Evolutionary conservation across 2,888 invertebrate species (phyloP).

Genomic region (Aphrophora alni): DNA sequence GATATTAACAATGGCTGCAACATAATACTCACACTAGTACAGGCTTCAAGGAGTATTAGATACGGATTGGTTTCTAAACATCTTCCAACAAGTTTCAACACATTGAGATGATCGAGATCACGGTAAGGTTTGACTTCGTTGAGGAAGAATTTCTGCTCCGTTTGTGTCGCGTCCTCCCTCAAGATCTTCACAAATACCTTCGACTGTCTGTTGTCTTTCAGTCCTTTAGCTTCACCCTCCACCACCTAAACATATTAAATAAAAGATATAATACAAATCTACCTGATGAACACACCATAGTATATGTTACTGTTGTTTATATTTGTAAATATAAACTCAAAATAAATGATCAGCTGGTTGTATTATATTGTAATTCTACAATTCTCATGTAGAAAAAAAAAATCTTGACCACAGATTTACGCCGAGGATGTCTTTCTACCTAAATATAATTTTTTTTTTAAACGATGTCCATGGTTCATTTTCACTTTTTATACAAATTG

Average conservation of each 20-base stretch:
- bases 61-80: slow-evolving; percentile 82
- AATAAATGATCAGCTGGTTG: too few relatives aligned
- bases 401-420: too few relatives aligned
- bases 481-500: too few relatives aligned
- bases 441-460: too few relatives aligned
- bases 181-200: slow-evolving; percentile 80
- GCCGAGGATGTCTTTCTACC: too few relatives aligned
- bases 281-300: too few relatives aligned
- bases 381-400: too few relatives aligned
- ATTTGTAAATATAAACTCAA: too few relatives aligned
- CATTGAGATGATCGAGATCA: slow-evolving; percentile 73
- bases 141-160: slow-evolving; percentile 78
- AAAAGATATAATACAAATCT: not conserved
- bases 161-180: slow-evolving; percentile 76
- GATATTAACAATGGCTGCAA: too few relatives aligned
- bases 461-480: too few relatives aligned
- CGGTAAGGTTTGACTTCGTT: slow-evolving; percentile 77
- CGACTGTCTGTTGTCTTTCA: slow-evolving; percentile 48
- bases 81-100: slow-evolving; percentile 73
- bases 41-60: slow-evolving; percentile 78
- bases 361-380: too few relatives aligned
- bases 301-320: too few relatives aligned
- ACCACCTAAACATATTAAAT: slow-evolving; percentile 65
- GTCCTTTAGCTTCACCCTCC: slow-evolving; percentile 73
- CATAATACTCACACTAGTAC: slow-evolving; percentile 67